Percentiles rank a stretch among this genome's conserved stretches.
Evolutionary conservation across 1,140 invertebrate species (phyloP).

Genomic region (Camponotus vicinus): DNA sequence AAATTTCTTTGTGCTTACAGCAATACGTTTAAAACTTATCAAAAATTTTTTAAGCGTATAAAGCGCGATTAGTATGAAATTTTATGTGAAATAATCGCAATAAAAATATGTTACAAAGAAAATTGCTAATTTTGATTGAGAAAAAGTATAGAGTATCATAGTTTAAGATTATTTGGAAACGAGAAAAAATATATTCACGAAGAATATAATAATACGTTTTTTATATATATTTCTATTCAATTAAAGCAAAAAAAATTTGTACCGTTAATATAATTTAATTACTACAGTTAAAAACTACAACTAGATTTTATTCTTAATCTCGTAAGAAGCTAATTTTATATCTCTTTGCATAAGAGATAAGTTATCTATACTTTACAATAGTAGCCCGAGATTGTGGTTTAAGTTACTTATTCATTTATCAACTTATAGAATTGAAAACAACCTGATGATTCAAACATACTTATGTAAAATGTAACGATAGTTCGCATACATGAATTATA

Average conservation of each 20-base stretch:
- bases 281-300: no score
- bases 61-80: neutral
- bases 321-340: neutral
- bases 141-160: neutral
- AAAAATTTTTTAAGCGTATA: neutral
- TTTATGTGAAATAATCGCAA: neutral
- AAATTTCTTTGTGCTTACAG: neutral
- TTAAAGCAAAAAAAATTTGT: no score
- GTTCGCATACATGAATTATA: neutral
- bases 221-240: no score
- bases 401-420: neutral
- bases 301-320: neutral
- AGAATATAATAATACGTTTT: no score
- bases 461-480: neutral
- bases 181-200: no score
- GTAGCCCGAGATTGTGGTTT: neutral
- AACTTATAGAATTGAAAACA: neutral
- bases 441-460: neutral
- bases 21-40: neutral
- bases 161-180: no score
- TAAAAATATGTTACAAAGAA: neutral
- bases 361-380: neutral
- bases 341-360: neutral
- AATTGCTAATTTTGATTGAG: neutral
- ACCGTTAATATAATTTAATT: no score